A percentile compares a stretch with the other conserved stretches of the same genome.
Conservation (phyloP, 2,113 vertebrate species). For the Pluvialis apricaria region DNA sequence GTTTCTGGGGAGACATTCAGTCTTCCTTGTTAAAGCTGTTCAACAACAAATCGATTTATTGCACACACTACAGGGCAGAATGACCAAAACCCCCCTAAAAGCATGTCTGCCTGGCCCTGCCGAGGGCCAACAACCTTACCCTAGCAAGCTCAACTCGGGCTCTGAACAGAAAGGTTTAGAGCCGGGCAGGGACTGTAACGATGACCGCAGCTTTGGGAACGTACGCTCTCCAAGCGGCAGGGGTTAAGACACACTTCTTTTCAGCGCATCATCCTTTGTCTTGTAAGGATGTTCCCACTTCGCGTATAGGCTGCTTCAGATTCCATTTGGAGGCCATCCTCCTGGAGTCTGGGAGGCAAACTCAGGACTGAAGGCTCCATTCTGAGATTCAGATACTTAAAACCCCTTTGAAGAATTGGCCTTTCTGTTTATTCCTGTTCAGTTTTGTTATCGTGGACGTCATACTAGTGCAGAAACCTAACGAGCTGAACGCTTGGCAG, state of each 20-base stretch:
- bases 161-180: not conserved
- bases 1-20: not conserved
- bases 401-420: not conserved
- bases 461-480: not conserved
- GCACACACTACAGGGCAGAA: not conserved
- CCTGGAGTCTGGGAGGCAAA: not conserved
- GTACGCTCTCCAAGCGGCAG: rapidly evolving
- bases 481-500: not conserved
- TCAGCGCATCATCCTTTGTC: not conserved
- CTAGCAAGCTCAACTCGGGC: not conserved
- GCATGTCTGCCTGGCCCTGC: not conserved
- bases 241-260: not conserved
- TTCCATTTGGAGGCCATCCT: not conserved
- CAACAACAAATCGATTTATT: not conserved
- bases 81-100: not conserved
- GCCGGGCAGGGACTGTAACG: not conserved
- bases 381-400: not conserved
- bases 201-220: not conserved
- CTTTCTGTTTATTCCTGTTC: not conserved
- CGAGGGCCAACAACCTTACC: not conserved
- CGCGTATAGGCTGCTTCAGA: not conserved
- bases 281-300: not conserved
- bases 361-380: not conserved
- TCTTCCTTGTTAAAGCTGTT: not conserved
- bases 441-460: not conserved